Base-by-base conservation (phyloP, 1,140 invertebrate genomes). In the Pseudomyrmex cubaensis region DNA sequence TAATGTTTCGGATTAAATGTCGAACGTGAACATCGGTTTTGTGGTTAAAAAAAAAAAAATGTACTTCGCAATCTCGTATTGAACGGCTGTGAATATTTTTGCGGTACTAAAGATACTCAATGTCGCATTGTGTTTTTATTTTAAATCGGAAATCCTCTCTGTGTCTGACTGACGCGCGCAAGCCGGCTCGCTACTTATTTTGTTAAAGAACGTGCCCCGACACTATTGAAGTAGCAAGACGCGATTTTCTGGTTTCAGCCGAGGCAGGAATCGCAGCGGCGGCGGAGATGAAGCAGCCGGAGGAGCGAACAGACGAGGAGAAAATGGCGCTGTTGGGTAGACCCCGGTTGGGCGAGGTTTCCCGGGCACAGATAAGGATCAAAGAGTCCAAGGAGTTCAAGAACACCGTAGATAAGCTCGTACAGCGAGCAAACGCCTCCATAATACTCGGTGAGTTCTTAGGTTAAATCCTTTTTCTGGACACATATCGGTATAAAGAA, bases 371-470 rank as follows among this genome's bases (percentile, higher is more conserved):
- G 94, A 96, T 99, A 85, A 96, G 97, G 87, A 98, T 99, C 90
- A 98, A 98, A 92, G 99, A 99, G 93, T 99, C 98, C 94, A 98
- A 98, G 93, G 99, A 99, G 95, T 99, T 99, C 94, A 99, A 99
- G 98, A 99, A 98, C 93, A 99, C 98, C 63, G 98, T 99, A 63
- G 99, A 99, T 94, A 99, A 99, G 94, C 96, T 99, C 91, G 97
- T 99, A 80, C 98, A 99, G 95, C 97, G 98, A 91, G 98, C 98
- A 35, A 99, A 99, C 93, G 97, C 98, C 25, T 98, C 98, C 8
- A 95, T 99, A 84, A 96, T 99, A 63, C 97, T 99, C 64, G 98
- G 94, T 94, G 83, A 90, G 89, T 17, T 15, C 10, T n/a, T 10
- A 25, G 20, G 46, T 56, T 44, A 9, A 52, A 52, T 66, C 20